Evolutionary conservation across 2,888 invertebrate genomes (phyloP), one percentile per base, ranked within the genome.

Genomic region (Agrochola lota): DNA sequence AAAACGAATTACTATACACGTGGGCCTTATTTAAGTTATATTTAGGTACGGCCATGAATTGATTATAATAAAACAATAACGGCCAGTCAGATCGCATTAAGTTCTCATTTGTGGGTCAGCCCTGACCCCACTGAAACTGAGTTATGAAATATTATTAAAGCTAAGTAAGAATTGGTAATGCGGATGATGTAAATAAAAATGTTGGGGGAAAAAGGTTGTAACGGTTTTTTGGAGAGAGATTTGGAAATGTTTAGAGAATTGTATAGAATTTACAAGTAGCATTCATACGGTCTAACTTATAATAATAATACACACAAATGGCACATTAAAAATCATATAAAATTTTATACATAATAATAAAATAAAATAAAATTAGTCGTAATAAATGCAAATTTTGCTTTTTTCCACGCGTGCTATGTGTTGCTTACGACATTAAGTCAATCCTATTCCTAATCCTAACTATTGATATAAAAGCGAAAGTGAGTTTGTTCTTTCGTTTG

Each of bases 41-140:
- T 83, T 85, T 83, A 78, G 78, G 74, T 43, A 40, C 46, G 66
- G 74, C 60, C 74, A 71, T 86, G 86, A 82, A 83, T 79, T 86
- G 79, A 76, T 84, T 78, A 78, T 83, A 85, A 85, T 82, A 78
- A 79, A 83, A 86, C 79, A 85, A 86, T 85, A 86, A 74, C 46
- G 49, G 57, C 5, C 26, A 79, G 79, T 64, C 79, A 79, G 69
- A 74, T 79, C 76, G 30, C 72, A 83, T 86, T 83, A 79, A 64
- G 70, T 83, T 74, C 86, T 77, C 86, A 57, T 86, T 86, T 86
- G 75, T 35, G 68, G 20, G 70, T 62, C 69, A 78, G 35, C 86
- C 83, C 76, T 86, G 76, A 86, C 85, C 86, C 46, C 30, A 17
- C 30, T 35, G 59, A 12, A 43, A 74, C 74, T 83, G 83, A 86